Percentiles rank a stretch among this genome's conserved stretches.
Conservation (phyloP, 2,888 invertebrate species). For the Metacarcinus magister region DNA sequence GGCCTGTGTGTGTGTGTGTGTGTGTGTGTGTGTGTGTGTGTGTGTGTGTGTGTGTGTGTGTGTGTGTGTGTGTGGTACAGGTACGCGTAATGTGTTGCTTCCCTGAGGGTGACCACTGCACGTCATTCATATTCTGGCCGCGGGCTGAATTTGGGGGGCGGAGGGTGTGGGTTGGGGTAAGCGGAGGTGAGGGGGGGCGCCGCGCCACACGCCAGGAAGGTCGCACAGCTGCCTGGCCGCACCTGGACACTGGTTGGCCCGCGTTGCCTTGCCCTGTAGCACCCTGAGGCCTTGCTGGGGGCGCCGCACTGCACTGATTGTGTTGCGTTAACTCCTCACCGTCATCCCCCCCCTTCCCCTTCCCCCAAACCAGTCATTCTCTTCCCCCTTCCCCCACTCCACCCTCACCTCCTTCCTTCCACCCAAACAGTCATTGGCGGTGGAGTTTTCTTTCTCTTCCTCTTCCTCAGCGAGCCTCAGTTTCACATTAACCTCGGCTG, state of each 20-base stretch:
- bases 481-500: neutral
- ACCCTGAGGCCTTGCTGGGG: neutral
- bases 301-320: neutral
- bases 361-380: neutral
- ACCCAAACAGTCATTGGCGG: neutral
- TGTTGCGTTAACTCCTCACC: neutral
- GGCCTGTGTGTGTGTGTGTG: neutral
- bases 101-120: neutral
- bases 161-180: neutral
- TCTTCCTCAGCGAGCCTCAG: neutral
- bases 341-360: neutral
- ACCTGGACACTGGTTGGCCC: neutral
- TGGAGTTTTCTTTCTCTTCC: neutral
- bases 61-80: neutral
- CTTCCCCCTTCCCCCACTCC: neutral
- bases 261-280: neutral
- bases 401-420: neutral
- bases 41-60: neutral
- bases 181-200: neutral
- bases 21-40: neutral
- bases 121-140: neutral
- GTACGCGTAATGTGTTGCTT: neutral
- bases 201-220: constrained; percentile 26
- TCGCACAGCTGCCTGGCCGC: constrained; percentile 21
- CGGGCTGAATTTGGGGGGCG: neutral